Percentiles rank a stretch among this genome's conserved stretches.
Evolutionary conservation across 2,888 invertebrate species (phyloP).

Genomic region (Celastrina argiolus): DNA sequence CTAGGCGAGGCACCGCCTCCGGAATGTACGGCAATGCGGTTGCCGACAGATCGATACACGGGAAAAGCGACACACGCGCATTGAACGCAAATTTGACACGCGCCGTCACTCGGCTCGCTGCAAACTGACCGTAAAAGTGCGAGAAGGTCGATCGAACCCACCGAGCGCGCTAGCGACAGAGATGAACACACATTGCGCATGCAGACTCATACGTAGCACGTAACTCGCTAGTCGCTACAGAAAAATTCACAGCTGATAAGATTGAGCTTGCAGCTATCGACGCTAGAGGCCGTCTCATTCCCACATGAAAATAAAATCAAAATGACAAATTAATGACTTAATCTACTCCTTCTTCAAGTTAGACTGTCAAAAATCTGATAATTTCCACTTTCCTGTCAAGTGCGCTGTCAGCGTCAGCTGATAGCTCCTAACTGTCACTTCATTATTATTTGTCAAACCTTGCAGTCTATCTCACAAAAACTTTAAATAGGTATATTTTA

Average conservation of each 20-base stretch:
- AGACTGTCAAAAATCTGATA: not conserved
- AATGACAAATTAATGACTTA: not conserved
- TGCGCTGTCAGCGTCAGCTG: conserved; percentile 30
- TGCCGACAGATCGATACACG: conserved; percentile 68
- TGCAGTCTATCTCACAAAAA: not conserved
- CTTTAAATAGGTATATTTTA: not conserved
- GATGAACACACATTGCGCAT: conserved; percentile 70
- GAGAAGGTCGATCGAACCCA: conserved; percentile 58
- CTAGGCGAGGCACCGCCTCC: conserved; percentile 76
- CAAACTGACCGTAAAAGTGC: conserved; percentile 59
- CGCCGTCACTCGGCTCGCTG: conserved; percentile 49
- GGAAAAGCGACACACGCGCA: conserved; percentile 67
- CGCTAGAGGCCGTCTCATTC: conserved; percentile 50
- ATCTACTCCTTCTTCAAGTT: not conserved
- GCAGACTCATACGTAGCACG: conserved; percentile 50
- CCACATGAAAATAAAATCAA: conserved; percentile 40
- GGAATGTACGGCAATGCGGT: conserved; percentile 79
- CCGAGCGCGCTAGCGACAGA: conserved; percentile 60
- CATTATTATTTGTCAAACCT: not conserved
- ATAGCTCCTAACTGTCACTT: conserved; percentile 26
- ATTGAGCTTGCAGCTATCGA: conserved; percentile 41
- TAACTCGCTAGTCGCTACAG: conserved; percentile 63
- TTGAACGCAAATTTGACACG: conserved; percentile 40
- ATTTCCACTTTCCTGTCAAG: not conserved
- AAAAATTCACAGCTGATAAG: conserved; percentile 72